Conservation (phyloP, 2,797 vertebrate species). For the Glyptemys insculpta region DNA sequence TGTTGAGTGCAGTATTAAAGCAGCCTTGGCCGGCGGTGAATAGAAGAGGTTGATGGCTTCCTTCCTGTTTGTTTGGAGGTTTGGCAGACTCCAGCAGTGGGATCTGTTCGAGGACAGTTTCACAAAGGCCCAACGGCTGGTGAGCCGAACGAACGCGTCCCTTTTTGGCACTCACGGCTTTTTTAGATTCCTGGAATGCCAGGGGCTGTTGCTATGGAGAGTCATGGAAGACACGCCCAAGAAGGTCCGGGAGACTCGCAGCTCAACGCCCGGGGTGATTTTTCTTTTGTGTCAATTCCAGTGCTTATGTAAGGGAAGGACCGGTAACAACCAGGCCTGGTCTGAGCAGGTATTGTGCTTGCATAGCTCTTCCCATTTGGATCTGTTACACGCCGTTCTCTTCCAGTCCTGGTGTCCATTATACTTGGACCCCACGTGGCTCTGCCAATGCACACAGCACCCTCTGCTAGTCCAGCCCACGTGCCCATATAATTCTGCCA, state of each 20-base stretch:
- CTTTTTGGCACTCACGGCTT: slow-evolving; percentile 59
- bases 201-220: slow-evolving; percentile 35
- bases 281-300: not conserved
- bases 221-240: not conserved
- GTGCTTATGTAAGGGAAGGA: not conserved
- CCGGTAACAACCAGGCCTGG: not conserved
- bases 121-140: slow-evolving; percentile 21
- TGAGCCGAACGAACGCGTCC: slow-evolving; percentile 43
- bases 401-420: not conserved
- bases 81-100: slow-evolving; percentile 43
- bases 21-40: not conserved
- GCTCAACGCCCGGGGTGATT: slow-evolving; percentile 20
- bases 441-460: not conserved
- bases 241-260: not conserved
- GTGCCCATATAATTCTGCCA: not conserved
- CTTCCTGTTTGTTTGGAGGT: not conserved
- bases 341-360: not conserved
- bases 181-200: slow-evolving; percentile 51
- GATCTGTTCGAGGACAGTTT: slow-evolving; percentile 21
- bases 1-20: not conserved
- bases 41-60: not conserved
- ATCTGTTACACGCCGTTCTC: not conserved
- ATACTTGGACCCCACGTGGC: not conserved
- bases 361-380: not conserved
- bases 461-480: not conserved